Percentiles rank a stretch among this genome's conserved stretches.
phyloP scores from a whole-genome alignment of 1,140 invertebrate genomes.

The Diabrotica undecimpunctata region DNA sequence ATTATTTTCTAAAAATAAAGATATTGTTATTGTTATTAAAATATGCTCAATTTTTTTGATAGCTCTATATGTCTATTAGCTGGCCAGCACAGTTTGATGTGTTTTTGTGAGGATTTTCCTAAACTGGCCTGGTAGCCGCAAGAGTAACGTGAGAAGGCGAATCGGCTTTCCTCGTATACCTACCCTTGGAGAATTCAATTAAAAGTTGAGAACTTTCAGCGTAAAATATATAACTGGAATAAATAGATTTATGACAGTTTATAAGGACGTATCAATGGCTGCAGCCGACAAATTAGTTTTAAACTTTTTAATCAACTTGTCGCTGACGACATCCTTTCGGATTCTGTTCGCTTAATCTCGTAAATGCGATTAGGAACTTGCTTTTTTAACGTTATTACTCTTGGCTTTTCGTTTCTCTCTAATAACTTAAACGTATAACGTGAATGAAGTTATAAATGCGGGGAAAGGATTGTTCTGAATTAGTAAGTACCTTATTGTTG shows the following conservation, averaged over 20 bases:
- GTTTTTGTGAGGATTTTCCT: no score
- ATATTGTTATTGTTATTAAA: no score
- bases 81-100: no score
- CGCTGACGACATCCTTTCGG: constrained; percentile 20
- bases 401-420: constrained; percentile 2
- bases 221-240: constrained; percentile 22
- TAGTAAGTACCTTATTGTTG: constrained; percentile 2
- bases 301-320: constrained; percentile 40
- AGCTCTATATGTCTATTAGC: no score
- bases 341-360: constrained; percentile 31
- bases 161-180: constrained; percentile 3
- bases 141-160: constrained; percentile 9
- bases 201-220: constrained; percentile 31
- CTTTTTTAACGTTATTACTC: constrained; percentile 22
- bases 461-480: not conserved
- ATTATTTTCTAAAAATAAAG: no score
- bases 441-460: constrained; percentile 2
- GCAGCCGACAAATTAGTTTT: constrained; percentile 35
- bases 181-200: constrained; percentile 29
- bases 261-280: constrained; percentile 35
- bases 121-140: constrained; percentile 12
- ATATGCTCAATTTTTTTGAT: no score
- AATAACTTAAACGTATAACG: constrained; percentile 1
- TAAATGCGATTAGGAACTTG: constrained; percentile 34
- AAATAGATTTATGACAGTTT: constrained; percentile 40